Conservation (phyloP, 2,888 invertebrate species). For the Gymnoscelis rufifasciata region DNA sequence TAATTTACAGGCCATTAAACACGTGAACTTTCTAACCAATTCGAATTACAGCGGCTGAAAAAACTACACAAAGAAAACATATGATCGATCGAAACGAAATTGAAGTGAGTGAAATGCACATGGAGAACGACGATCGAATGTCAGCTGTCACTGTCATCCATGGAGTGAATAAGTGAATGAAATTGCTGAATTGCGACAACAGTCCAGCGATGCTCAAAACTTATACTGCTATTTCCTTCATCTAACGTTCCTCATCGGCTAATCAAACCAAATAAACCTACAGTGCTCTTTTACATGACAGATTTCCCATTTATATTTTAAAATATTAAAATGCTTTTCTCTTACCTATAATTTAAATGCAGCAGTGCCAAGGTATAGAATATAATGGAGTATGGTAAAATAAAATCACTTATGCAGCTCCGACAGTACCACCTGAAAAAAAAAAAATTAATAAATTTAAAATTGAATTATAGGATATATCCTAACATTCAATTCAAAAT, state of each 20-base stretch:
- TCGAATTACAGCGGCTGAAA: slow-evolving; percentile 77
- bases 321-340: too few species aligned
- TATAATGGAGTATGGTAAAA: not conserved
- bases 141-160: slow-evolving; percentile 34
- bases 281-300: too few species aligned
- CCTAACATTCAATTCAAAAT: too few species aligned
- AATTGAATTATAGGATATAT: too few species aligned
- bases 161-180: too few species aligned
- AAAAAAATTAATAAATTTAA: not conserved
- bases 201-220: too few species aligned
- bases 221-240: too few species aligned
- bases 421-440: slow-evolving; percentile 45
- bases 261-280: too few species aligned
- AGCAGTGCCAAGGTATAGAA: not conserved
- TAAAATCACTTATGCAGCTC: slow-evolving; percentile 19
- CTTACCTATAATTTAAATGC: not conserved
- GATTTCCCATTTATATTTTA: too few species aligned
- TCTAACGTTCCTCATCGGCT: too few species aligned
- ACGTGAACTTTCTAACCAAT: slow-evolving; percentile 62
- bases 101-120: slow-evolving; percentile 61
- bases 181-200: too few species aligned
- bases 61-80: slow-evolving; percentile 79
- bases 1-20: slow-evolving; percentile 33
- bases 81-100: slow-evolving; percentile 76
- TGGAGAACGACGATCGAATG: slow-evolving; percentile 59